Percentiles rank a stretch among this genome's conserved stretches.
These are phyloP conservation scores for Triplophysa bombifrons DNA, from an alignment of 2,797 vertebrate species.

Conservation along the genomic window DNA sequence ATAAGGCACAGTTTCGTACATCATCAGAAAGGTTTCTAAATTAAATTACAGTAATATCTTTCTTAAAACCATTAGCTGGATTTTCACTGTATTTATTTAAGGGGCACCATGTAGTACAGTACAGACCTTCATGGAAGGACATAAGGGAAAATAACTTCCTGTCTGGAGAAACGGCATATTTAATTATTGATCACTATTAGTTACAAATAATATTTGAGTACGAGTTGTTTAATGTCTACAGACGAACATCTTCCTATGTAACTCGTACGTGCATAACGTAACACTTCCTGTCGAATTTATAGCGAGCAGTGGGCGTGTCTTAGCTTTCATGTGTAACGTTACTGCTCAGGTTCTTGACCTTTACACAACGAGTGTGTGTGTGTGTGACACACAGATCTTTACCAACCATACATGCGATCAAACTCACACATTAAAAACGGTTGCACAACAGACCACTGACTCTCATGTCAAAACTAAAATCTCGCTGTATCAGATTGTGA, in stretches of 20 bases:
- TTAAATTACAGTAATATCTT: too few relatives aligned
- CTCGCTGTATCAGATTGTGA: not conserved
- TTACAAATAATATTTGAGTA: not conserved
- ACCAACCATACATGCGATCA: not conserved
- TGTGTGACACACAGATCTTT: not conserved
- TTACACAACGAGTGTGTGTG: conserved; percentile 18
- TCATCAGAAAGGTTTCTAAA: too few relatives aligned
- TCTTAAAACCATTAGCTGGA: too few relatives aligned
- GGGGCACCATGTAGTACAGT: too few relatives aligned
- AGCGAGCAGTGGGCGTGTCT: not conserved
- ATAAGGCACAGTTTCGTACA: too few relatives aligned
- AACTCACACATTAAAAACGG: too few relatives aligned
- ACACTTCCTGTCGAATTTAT: not conserved
- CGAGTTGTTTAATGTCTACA: not conserved
- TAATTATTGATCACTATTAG: not conserved
- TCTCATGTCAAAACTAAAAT: not conserved
- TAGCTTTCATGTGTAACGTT: not conserved
- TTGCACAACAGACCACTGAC: not conserved
- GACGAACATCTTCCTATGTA: not conserved
- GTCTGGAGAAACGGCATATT: too few relatives aligned
- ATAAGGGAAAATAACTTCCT: too few relatives aligned
- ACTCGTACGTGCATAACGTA: conserved; percentile 35
- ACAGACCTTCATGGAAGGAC: too few relatives aligned
- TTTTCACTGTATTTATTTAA: too few relatives aligned
- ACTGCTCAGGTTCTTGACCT: conserved; percentile 56